These are phyloP conservation scores for Trisateles emortualis DNA, from an alignment of 2,888 invertebrate species.

Conservation along the genomic window DNA sequence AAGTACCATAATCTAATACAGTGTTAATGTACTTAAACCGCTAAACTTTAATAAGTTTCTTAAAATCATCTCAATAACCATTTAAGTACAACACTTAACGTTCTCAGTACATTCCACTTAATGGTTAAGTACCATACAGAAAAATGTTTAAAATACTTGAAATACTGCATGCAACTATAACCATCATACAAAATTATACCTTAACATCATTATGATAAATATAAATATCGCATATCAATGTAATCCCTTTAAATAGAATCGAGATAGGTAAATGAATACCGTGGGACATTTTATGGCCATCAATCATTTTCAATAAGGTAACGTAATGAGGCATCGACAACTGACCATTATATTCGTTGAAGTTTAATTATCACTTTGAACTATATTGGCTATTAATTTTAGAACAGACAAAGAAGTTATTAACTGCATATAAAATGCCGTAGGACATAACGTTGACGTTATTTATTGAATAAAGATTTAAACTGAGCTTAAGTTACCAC, in stretches of 20 bases:
- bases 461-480: slow-evolving; percentile 21
- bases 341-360: slow-evolving; percentile 41
- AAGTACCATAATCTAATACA: slow-evolving; percentile 24
- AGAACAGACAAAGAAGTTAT: slow-evolving; percentile 34
- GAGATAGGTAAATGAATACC: slow-evolving; percentile 38
- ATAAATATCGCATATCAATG: slow-evolving; percentile 9
- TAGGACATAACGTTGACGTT: slow-evolving; percentile 18
- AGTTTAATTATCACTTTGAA: slow-evolving; percentile 41
- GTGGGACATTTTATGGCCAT: slow-evolving; percentile 37
- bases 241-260: slow-evolving; percentile 26
- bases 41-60: slow-evolving; percentile 23
- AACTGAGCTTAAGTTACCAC: background rate
- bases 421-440: slow-evolving; percentile 18
- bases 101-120: slow-evolving; percentile 37
- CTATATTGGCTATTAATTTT: slow-evolving; percentile 30
- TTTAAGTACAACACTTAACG: slow-evolving; percentile 32
- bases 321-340: slow-evolving; percentile 47
- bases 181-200: slow-evolving; percentile 9
- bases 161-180: slow-evolving; percentile 15
- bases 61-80: slow-evolving; percentile 35
- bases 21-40: slow-evolving; percentile 29
- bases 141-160: slow-evolving; percentile 34
- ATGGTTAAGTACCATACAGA: slow-evolving; percentile 26
- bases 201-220: slow-evolving; percentile 7
- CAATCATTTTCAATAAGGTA: slow-evolving; percentile 44